These are phyloP conservation scores for Botrylloides violaceus DNA, from an alignment of 23 tunicate genomes.

Conservation along the genomic window DNA sequence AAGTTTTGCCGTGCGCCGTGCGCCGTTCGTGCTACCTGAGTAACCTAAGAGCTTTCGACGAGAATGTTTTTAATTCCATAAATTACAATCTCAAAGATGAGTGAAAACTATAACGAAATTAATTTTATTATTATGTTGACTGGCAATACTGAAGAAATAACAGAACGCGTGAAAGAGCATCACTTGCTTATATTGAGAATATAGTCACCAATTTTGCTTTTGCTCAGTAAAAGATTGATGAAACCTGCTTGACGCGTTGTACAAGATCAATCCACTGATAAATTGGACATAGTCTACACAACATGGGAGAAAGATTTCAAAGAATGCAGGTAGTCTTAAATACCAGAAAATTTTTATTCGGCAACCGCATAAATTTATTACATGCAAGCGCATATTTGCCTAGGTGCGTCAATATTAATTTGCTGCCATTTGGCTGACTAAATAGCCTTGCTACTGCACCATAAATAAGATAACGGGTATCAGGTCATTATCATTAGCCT, in stretches of 20 bases:
- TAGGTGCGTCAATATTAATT: too few species aligned
- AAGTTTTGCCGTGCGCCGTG: too few species aligned
- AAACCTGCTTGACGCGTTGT: background rate
- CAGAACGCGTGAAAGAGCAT: background rate
- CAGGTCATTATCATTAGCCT: too few species aligned
- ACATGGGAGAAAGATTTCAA: background rate
- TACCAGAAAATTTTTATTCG: too few species aligned
- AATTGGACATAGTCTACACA: background rate
- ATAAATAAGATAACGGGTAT: too few species aligned
- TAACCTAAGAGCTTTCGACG: too few species aligned
- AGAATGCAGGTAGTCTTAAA: too few species aligned
- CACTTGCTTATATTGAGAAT: background rate
- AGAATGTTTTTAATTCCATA: slow-evolving; percentile 1
- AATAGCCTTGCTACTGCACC: too few species aligned
- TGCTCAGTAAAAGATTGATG: background rate
- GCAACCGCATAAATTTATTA: too few species aligned
- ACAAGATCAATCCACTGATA: background rate
- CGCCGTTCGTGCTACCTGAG: too few species aligned
- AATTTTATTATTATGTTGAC: background rate
- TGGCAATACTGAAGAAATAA: background rate
- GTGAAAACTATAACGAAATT: background rate
- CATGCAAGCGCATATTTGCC: too few species aligned
- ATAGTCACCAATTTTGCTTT: background rate
- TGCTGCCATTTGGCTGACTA: too few species aligned
- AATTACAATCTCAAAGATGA: slow-evolving; percentile 1